Conservation (phyloP, 2,888 invertebrate genomes). For the Microctonus aethiopoides region DNA sequence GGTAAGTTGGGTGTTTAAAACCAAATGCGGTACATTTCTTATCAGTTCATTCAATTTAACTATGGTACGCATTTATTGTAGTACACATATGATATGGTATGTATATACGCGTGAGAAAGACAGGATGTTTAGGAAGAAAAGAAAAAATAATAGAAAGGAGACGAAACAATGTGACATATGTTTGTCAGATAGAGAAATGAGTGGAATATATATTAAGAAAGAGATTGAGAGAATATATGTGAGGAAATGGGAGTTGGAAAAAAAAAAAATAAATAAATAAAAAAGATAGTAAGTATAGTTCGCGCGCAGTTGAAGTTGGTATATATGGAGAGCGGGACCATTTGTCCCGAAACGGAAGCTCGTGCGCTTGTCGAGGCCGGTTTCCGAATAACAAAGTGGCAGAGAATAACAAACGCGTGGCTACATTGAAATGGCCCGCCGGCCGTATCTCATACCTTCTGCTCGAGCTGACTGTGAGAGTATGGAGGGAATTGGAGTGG, state of each 20-base stretch:
- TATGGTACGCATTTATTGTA: not conserved
- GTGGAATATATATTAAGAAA: not conserved
- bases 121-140: slow-evolving; percentile 21
- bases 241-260: slow-evolving; percentile 10
- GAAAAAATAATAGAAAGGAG: slow-evolving; percentile 28
- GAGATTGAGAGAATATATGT: not conserved
- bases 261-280: slow-evolving; percentile 26
- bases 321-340: slow-evolving; percentile 45
- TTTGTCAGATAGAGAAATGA: not conserved
- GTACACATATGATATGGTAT: slow-evolving; percentile 25
- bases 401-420: slow-evolving; percentile 66
- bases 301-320: slow-evolving; percentile 34
- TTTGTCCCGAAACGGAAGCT: slow-evolving; percentile 52
- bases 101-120: not conserved
- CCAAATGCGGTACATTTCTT: slow-evolving; percentile 13
- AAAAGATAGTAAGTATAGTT: slow-evolving; percentile 14
- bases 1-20: slow-evolving; percentile 50
- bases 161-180: slow-evolving; percentile 21
- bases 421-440: slow-evolving; percentile 65
- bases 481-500: slow-evolving; percentile 26
- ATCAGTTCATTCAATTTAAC: slow-evolving; percentile 42
- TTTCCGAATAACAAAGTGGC: slow-evolving; percentile 64
- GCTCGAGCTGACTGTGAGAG: slow-evolving; percentile 15
- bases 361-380: slow-evolving; percentile 37
- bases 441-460: slow-evolving; percentile 59